Conservation (phyloP, 2,113 vertebrate genomes). For the Dunckerocampus dactyliophorus region DNA sequence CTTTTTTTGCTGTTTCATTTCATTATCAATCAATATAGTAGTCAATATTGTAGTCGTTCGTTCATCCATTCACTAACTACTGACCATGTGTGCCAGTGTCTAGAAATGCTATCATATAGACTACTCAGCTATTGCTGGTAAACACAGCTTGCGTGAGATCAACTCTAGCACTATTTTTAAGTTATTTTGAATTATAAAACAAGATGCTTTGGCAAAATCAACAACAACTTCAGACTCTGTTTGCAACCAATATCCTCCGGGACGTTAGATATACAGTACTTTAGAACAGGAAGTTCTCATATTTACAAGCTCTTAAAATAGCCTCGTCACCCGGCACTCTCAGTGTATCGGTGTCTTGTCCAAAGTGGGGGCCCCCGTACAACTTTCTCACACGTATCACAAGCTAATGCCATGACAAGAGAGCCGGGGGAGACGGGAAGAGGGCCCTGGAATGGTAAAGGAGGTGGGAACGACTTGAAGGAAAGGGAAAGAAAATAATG, state of each 20-base stretch:
- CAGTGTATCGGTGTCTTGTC: slow-evolving; percentile 67
- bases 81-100: slow-evolving; percentile 29
- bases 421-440: slow-evolving; percentile 23
- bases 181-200: not conserved
- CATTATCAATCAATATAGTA: too few species aligned
- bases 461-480: slow-evolving; percentile 34
- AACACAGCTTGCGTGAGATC: not conserved
- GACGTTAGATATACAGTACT: slow-evolving; percentile 62
- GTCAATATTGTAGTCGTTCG: too few species aligned
- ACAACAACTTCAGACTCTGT: slow-evolving; percentile 2
- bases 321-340: slow-evolving; percentile 64
- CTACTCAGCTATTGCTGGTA: slow-evolving; percentile 15
- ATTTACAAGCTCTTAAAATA: slow-evolving; percentile 75
- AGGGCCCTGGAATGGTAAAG: slow-evolving; percentile 26
- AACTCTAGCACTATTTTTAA: not conserved
- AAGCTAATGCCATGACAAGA: slow-evolving; percentile 60
- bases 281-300: slow-evolving; percentile 74
- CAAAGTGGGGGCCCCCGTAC: slow-evolving; percentile 51
- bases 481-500: slow-evolving; percentile 26
- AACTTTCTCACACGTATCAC: slow-evolving; percentile 68
- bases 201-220: not conserved
- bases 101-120: slow-evolving; percentile 26
- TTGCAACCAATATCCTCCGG: slow-evolving; percentile 42
- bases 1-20: not conserved
- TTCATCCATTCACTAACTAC: too few species aligned